Percentiles rank a stretch among this genome's conserved stretches.
Evolutionary conservation across 2,888 invertebrate species (phyloP).

Genomic region (Rhagonycha lutea): DNA sequence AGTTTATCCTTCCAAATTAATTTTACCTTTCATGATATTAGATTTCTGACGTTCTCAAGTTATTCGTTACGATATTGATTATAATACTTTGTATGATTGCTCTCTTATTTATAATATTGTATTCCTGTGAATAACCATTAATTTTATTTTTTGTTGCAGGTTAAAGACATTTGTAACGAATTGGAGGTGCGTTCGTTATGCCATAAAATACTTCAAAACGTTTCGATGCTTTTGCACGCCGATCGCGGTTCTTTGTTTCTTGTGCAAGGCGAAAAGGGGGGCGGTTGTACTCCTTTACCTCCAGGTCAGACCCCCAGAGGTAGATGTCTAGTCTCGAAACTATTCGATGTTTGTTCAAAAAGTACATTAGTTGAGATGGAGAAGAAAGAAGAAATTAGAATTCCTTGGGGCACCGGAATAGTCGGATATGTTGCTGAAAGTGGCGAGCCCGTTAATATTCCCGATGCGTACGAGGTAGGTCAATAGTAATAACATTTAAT

Average conservation of each 20-base stretch:
- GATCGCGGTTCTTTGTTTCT: conserved; percentile 92
- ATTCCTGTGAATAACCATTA: background rate
- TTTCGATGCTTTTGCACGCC: conserved; percentile 87
- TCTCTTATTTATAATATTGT: background rate
- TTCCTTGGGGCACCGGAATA: conserved; percentile 94
- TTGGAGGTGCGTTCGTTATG: conserved; percentile 90
- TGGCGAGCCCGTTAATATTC: conserved; percentile 92
- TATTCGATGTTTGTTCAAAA: conserved; percentile 93
- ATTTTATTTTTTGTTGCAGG: conserved; percentile 59
- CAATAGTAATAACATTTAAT: background rate
- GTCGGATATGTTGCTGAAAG: conserved; percentile 93
- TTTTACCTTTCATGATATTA: background rate
- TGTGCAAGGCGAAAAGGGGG: conserved; percentile 71
- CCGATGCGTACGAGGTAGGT: conserved; percentile 88
- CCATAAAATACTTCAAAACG: conserved; percentile 95
- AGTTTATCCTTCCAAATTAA: background rate
- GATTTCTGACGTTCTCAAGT: background rate
- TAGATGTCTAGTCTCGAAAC: conserved; percentile 86
- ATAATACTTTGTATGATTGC: background rate
- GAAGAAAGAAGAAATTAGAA: conserved; percentile 87
- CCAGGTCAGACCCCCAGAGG: conserved; percentile 49
- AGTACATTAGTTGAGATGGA: conserved; percentile 93
- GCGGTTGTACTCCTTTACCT: conserved; percentile 49
- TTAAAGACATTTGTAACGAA: conserved; percentile 95
- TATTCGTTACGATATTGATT: background rate